Base-by-base conservation (phyloP, 2,113 vertebrate genomes). In the Tachycineta bicolor region DNA sequence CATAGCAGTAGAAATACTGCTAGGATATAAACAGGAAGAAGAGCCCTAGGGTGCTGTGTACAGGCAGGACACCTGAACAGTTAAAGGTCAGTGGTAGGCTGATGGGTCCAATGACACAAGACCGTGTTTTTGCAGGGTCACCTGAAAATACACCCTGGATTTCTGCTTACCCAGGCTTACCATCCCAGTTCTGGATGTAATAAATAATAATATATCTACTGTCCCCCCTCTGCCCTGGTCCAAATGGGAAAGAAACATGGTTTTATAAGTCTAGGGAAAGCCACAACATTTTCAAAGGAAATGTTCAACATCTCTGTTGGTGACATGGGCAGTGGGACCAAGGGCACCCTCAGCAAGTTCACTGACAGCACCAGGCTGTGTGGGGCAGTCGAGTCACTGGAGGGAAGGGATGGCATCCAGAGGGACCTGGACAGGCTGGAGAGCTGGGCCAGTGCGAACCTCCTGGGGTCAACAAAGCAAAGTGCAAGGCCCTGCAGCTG, bases 311-410 rank as follows among this genome's bases (percentile, higher is more conserved):
- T 29, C 46, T 74, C 2, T 11, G 2, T 52, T 1, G 3, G 43
- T 0, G 26, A 28, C 15, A 5, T 4, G 18, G 18, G 12, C 18
- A 37, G 26, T 9, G 39, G 37, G 33, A 28, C 10, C 46, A 20
- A 20, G 60, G 31, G 15, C 44, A 52, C 8, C 19, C 37, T 52
- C 59, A 65, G 77, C 6, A 11, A 43, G 26, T 15, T 59, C 52
- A 5, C 26, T 14, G 33, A 11, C 25, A 25, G 19, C 44, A 65
- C 12, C 26, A 65, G 31, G 26, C 37, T 50, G 59, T 23, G 50
- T 28, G 68, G 44, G 59, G 34, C 43, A 64, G 13, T 33, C 0
- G 1, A 19, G 21, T 31, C 1, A 0, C 34, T 37, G 37, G 3
- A 73, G 50, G 34, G 17, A 49, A 73, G 50, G 43, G 34, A 31